These are phyloP conservation scores for Amiota minor DNA, from an alignment of 2,888 invertebrate genomes.

Conservation along the genomic window DNA sequence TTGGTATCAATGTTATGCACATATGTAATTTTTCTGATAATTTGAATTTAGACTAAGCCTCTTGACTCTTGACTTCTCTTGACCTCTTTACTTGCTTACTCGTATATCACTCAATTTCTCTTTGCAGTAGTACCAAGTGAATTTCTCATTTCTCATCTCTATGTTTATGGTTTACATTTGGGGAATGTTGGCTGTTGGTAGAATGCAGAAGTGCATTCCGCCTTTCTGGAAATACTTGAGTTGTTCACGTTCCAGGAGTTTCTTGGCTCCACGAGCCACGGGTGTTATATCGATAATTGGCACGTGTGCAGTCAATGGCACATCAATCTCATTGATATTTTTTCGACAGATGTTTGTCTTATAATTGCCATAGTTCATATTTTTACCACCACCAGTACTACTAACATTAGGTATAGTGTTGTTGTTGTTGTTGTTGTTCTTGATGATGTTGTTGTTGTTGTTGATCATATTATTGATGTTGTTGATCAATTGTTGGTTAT, in stretches of 20 bases:
- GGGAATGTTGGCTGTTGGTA: too few species aligned
- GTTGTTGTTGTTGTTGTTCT: neutral
- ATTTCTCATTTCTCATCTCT: too few species aligned
- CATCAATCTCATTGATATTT: constrained; percentile 32
- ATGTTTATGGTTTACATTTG: too few species aligned
- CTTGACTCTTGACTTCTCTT: too few species aligned
- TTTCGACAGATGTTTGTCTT: neutral
- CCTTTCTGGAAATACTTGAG: neutral
- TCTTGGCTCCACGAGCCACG: neutral
- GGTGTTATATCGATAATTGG: constrained; percentile 56
- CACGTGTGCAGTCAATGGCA: constrained; percentile 51
- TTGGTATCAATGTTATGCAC: too few species aligned
- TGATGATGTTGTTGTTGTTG: neutral
- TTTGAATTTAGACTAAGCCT: too few species aligned
- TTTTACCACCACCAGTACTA: too few species aligned
- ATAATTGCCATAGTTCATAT: neutral
- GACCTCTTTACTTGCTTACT: too few species aligned
- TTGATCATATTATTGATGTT: neutral
- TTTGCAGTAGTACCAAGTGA: too few species aligned
- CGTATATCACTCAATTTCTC: too few species aligned
- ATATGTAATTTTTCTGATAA: too few species aligned
- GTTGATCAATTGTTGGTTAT: neutral
- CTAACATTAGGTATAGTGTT: too few species aligned
- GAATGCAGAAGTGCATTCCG: neutral
- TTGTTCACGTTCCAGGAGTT: neutral